Percentiles rank a stretch among this genome's conserved stretches.
Evolutionary conservation across 2,797 vertebrate genomes (phyloP).

Genomic region (Psittacula derbiana): DNA sequence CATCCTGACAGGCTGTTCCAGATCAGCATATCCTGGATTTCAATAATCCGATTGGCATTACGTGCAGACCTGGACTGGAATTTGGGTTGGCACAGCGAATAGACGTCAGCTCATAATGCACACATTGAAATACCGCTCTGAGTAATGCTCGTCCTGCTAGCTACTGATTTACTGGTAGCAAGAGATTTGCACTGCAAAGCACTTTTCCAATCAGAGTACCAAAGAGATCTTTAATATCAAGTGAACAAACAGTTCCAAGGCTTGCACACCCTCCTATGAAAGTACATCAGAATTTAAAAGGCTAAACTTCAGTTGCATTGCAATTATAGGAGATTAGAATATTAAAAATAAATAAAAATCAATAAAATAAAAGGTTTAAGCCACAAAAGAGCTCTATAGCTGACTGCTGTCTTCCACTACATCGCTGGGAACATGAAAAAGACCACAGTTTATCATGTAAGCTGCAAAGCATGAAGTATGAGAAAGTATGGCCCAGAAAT

Average conservation of each 20-base stretch:
- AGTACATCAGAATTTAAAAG: background rate
- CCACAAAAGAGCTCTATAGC: background rate
- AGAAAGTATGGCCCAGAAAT: background rate
- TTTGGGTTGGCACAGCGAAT: background rate
- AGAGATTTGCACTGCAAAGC: background rate
- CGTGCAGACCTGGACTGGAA: slow-evolving; percentile 15
- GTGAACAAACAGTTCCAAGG: background rate
- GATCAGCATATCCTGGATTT: slow-evolving; percentile 52
- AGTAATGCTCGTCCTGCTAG: background rate
- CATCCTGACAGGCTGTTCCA: slow-evolving; percentile 21
- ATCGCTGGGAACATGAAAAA: background rate
- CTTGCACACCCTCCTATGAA: background rate
- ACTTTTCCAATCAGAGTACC: background rate
- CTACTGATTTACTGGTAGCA: background rate
- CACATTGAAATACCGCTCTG: background rate
- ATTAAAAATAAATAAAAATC: background rate
- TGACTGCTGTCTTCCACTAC: background rate
- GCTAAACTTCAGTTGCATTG: background rate
- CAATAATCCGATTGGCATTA: slow-evolving; percentile 57
- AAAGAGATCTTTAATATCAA: background rate
- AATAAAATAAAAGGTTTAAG: background rate
- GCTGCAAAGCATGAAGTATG: background rate
- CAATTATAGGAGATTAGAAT: background rate
- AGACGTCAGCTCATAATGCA: background rate
- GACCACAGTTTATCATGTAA: background rate